Evolutionary conservation across 2,113 vertebrate genomes (phyloP).

Genomic region (Stictonetta naevosa): DNA sequence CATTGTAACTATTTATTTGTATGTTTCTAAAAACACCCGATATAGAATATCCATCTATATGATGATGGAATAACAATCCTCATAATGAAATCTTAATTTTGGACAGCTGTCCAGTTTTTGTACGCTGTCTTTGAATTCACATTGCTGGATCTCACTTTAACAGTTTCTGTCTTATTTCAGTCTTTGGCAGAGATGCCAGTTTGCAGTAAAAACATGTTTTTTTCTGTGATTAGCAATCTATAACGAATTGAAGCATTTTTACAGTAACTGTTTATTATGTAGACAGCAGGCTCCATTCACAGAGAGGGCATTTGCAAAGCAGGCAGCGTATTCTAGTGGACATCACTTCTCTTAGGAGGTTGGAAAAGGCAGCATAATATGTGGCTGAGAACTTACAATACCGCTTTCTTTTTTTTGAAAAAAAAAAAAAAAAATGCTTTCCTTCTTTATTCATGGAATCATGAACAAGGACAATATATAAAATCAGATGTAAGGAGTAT

Average conservation of each 20-base stretch:
- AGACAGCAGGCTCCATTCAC: not conserved
- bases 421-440: not conserved
- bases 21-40: not conserved
- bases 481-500: not conserved
- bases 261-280: not conserved
- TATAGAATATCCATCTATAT: not conserved
- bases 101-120: not conserved
- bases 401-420: not conserved
- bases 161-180: not conserved
- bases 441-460: not conserved
- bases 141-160: not conserved
- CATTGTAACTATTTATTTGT: not conserved
- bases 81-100: not conserved
- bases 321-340: not conserved
- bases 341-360: not conserved
- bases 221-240: not conserved
- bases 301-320: not conserved
- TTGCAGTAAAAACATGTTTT: not conserved
- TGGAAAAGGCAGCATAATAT: not conserved
- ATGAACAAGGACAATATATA: rapidly evolving
- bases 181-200: not conserved
- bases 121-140: not conserved
- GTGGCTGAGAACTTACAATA: not conserved
- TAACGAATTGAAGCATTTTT: not conserved
- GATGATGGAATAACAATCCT: too few species aligned